Conservation (phyloP, 2,113 vertebrate species). For the Penelope pileata region DNA sequence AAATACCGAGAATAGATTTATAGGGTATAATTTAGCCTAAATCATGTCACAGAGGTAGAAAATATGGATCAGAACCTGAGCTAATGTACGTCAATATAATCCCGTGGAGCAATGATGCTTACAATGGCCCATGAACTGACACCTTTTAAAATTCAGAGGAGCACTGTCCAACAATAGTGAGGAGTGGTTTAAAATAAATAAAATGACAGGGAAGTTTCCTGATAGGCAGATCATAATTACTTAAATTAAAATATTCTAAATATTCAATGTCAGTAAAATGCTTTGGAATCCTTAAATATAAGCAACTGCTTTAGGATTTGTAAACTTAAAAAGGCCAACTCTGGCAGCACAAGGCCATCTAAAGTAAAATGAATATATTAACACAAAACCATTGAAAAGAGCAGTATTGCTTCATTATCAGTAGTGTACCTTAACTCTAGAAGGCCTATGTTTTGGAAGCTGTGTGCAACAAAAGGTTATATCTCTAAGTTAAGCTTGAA, state of each 20-base stretch:
- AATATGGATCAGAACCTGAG: background rate
- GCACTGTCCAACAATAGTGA: background rate
- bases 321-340: background rate
- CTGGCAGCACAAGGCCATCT: background rate
- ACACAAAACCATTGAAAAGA: background rate
- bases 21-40: background rate
- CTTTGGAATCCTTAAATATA: background rate
- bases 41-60: background rate
- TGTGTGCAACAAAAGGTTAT: background rate
- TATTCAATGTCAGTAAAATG: background rate
- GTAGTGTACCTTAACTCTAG: background rate
- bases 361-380: background rate
- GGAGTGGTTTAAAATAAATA: background rate
- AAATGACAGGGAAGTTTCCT: background rate
- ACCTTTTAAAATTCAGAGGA: background rate
- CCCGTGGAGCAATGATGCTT: background rate
- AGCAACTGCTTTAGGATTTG: fast-evolving
- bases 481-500: background rate
- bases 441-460: background rate
- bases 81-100: background rate
- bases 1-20: constrained; percentile 12
- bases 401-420: background rate
- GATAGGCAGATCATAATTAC: background rate
- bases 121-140: background rate
- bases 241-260: background rate